Base-by-base conservation (phyloP, 2,113 vertebrate species). In the Equus przewalskii region DNA sequence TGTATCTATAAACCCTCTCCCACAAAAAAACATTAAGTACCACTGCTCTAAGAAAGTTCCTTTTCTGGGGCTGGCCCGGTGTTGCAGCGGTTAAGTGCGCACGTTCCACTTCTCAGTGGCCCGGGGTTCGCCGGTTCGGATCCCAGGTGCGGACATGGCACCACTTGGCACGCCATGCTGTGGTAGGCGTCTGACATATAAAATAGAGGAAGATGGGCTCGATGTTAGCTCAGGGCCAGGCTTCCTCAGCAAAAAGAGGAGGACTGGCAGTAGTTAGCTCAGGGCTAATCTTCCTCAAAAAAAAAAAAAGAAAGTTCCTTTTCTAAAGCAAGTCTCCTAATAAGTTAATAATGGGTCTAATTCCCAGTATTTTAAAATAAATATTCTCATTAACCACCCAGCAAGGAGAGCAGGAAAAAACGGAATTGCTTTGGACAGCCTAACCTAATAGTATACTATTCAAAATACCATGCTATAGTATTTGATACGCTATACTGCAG, bases 371-470 rank as follows among this genome's bases (percentile, higher is more conserved):
- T 19, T 44, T 11, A 1, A 1, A 33, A 49, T 10, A 13, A 21
- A 6, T 72, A 1, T 26, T 6, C 81, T 81, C 33, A 51, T 9
- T n/a, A 26, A 7, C 36, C 62, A 0, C 5, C 0, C 5, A 15
- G 41, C 62, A n/a, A 6, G 64, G 13, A 11, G n/a, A 7, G 11
- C 7, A 5, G 44, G 46, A 1, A 24, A 15, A 33, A 30, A 18
- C 6, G 18, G 24, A 33, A 24, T 9, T 6, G 44, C 94, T 15
- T 6, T 24, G 33, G 1, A 19, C 62, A 8, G 13, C n/a, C 6
- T 51, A 6, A 9, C 41, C 30, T 7, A 28, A 3, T 4, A 15
- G 36, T 30, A 3, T 19, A 1, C 9, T 0, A 60, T 8, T 4
- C 6, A 41, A 11, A 16, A 26, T 7, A 41, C 86, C 2, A 5